Evolutionary conservation across 2,797 vertebrate genomes (phyloP), one percentile per base, ranked within the genome.

Genomic region (Megalops cyprinoides): DNA sequence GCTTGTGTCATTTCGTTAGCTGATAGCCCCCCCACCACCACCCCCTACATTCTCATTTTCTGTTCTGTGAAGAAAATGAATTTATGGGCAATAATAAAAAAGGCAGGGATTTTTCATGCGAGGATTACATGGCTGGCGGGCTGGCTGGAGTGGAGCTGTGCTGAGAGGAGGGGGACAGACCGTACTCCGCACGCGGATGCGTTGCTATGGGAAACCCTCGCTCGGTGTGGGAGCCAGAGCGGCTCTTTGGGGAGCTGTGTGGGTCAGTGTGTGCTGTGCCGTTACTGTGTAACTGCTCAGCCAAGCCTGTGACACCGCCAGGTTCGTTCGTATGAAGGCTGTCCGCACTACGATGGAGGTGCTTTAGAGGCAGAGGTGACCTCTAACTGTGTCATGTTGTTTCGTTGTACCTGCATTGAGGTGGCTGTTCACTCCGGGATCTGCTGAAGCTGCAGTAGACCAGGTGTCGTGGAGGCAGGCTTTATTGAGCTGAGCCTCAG

Each of bases 401-500:
- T 65, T 37, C 20, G 37, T 65, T 65, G 31, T 65, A 23, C 31
- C 31, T 15, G 34, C 37, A 62, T 65, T 62, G 25, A 62, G 25
- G 28, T 14, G 3, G 10, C 34, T 12, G 12, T 37, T 65, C 31
- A 34, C 6, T 15, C 31, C 31, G 15, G 62, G 34, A 18, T 14
- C 65, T 37, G 1, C 62, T 65, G 14, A 18, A n/a, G n/a, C n/a
- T n/a, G n/a, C n/a, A n/a, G n/a, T n/a, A n/a, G 62, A 65, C 28
- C 62, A 65, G 37, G 37, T 65, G 62, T 34, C 65, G 34, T 65
- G 62, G 62, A 65, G 37, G 62, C 31, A 37, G 62, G 62, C n/a
- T 34, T 65, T 65, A 28, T 34, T 65, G 62, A 65, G 62, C 62
- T 65, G 4, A 28, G 37, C 37, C 62, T 65, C 15, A 37, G 62